Conservation (phyloP, 2,797 vertebrate species). For the Aeoliscus strigatus region DNA sequence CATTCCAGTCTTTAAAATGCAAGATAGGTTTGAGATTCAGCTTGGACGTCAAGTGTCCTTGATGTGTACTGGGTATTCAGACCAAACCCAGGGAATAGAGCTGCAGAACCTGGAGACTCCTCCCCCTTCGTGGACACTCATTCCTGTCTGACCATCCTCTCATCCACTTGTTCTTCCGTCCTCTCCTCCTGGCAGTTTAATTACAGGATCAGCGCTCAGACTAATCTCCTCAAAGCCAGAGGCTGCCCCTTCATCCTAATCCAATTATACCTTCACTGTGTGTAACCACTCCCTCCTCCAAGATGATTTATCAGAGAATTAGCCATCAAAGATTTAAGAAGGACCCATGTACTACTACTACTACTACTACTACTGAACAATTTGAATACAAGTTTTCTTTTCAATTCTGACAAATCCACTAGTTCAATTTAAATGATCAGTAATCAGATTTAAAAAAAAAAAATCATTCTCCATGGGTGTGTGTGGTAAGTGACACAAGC, state of each 20-base stretch:
- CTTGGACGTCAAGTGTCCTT: too few relatives aligned
- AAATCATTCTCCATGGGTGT: too few relatives aligned
- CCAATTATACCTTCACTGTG: constrained; percentile 96
- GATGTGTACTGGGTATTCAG: not conserved
- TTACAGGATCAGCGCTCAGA: constrained; percentile 93
- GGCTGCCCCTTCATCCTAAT: constrained; percentile 87
- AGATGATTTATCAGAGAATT: constrained; percentile 87
- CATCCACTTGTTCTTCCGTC: constrained; percentile 23
- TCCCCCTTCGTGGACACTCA: constrained; percentile 36
- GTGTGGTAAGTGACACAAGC: too few relatives aligned
- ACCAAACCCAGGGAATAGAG: constrained; percentile 35
- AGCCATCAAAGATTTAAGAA: constrained; percentile 76
- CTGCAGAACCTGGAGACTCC: constrained; percentile 67
- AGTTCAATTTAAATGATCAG: not conserved
- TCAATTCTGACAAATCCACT: constrained; percentile 37
- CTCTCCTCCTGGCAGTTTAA: constrained; percentile 84
- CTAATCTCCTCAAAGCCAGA: constrained; percentile 97
- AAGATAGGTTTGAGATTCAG: too few relatives aligned
- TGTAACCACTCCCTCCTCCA: constrained; percentile 77
- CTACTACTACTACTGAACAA: too few relatives aligned
- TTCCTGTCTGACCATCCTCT: constrained; percentile 51
- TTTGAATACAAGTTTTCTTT: constrained; percentile 37
- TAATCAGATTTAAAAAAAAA: too few relatives aligned
- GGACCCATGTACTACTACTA: constrained; percentile 45
- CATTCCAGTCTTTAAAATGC: too few relatives aligned